Evolutionary conservation across 2,113 vertebrate species (phyloP).

Genomic region (Vidua chalybeata): DNA sequence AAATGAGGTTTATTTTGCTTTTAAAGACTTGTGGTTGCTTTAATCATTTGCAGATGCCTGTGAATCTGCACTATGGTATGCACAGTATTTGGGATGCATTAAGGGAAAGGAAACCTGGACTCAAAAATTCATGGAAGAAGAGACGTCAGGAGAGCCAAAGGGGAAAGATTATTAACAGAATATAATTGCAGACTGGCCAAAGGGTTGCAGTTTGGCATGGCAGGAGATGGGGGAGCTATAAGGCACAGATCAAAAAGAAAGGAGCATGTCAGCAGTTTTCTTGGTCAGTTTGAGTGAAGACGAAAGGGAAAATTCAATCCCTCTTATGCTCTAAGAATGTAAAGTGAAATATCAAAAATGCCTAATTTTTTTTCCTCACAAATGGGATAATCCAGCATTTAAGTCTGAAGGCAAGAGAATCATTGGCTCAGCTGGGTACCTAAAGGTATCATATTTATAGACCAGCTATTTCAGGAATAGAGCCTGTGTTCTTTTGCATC

Average conservation of each 20-base stretch:
- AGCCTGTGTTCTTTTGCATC: conserved; percentile 65
- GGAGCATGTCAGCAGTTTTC: neutral
- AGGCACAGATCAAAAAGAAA: neutral
- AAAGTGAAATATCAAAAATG: neutral
- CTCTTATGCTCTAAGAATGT: neutral
- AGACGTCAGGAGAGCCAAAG: neutral
- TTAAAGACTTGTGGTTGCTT: neutral
- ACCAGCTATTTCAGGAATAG: conserved; percentile 61
- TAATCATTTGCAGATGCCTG: neutral
- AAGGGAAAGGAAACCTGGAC: neutral
- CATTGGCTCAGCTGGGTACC: conserved; percentile 44
- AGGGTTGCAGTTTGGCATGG: neutral
- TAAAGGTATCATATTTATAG: conserved; percentile 67
- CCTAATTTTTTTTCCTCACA: neutral
- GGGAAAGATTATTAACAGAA: neutral
- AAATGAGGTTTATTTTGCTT: neutral
- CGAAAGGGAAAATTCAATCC: neutral
- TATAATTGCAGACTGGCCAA: neutral
- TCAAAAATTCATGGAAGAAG: neutral
- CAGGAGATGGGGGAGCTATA: neutral
- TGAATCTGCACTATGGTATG: neutral
- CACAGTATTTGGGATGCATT: neutral
- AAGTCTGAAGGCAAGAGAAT: conserved; percentile 25
- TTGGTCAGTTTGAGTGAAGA: neutral
- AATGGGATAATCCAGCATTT: conserved; percentile 28